These are phyloP conservation scores for Zaprionus taronus DNA, from an alignment of 1,140 invertebrate species.

Conservation along the genomic window DNA sequence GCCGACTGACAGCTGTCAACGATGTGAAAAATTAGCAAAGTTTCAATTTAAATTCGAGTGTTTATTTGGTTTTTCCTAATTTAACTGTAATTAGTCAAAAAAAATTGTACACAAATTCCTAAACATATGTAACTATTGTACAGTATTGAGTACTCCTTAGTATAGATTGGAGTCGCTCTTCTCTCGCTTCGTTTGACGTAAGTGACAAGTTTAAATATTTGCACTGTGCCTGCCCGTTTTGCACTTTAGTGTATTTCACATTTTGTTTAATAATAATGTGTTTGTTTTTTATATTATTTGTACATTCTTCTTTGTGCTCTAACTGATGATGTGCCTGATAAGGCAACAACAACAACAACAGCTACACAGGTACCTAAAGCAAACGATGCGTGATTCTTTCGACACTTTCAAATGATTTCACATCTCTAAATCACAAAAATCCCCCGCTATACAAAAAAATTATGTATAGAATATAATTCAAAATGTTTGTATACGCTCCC, in stretches of 20 bases:
- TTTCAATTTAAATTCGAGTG: background rate
- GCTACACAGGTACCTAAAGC: background rate
- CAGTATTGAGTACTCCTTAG: background rate
- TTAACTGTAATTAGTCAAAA: background rate
- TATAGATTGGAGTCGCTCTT: constrained; percentile 29
- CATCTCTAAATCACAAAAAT: background rate
- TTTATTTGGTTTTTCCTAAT: background rate
- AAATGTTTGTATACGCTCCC: too few relatives aligned
- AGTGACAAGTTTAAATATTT: constrained; percentile 39
- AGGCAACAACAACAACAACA: background rate
- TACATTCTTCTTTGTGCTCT: background rate
- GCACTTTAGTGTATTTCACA: constrained; percentile 1
- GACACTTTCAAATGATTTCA: background rate
- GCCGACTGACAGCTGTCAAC: background rate
- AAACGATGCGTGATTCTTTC: constrained; percentile 27
- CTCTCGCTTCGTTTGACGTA: constrained; percentile 31
- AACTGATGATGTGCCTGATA: constrained; percentile 1
- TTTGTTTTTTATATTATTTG: constrained; percentile 9
- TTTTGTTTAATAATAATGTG: constrained; percentile 9
- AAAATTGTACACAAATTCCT: background rate
- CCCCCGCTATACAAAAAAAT: background rate
- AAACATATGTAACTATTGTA: background rate
- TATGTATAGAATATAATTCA: too few relatives aligned
- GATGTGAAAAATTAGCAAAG: background rate
- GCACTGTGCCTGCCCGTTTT: constrained; percentile 1